phyloP scores from a whole-genome alignment of 35 echinoderm and acorn worm species.

The Hemicentrotus pulcherrimus region DNA sequence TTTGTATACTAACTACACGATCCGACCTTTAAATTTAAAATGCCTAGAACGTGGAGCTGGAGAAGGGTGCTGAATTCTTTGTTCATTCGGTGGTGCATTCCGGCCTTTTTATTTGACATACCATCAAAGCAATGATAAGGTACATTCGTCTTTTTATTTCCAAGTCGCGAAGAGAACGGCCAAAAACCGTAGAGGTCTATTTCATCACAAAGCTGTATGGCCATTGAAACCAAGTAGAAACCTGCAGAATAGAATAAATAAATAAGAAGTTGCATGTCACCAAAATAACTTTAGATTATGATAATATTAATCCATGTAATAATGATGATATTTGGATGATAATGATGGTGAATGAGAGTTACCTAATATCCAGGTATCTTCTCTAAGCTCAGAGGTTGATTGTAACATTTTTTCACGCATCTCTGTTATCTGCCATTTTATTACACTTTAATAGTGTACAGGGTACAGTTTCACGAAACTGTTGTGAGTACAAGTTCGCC shows the following conservation, averaged over 20 bases:
- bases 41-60: background rate
- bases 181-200: slow-evolving; percentile 15
- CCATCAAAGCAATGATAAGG: slow-evolving; percentile 34
- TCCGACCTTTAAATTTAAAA: background rate
- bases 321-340: too few species aligned
- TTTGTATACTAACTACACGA: background rate
- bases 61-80: background rate
- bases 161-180: slow-evolving; percentile 15
- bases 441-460: too few species aligned
- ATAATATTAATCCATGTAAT: too few species aligned
- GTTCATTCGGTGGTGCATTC: background rate
- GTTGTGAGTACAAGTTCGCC: too few species aligned
- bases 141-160: background rate
- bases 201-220: slow-evolving; percentile 19
- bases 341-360: too few species aligned
- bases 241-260: background rate
- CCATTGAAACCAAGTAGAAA: slow-evolving; percentile 23
- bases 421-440: too few species aligned
- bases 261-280: too few species aligned
- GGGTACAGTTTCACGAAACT: too few species aligned
- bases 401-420: too few species aligned
- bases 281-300: too few species aligned
- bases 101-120: background rate
- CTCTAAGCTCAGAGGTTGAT: too few species aligned
- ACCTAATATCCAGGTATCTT: too few species aligned